Evolutionary conservation across 2,113 vertebrate genomes (phyloP), one percentile per base, ranked within the genome.

Genomic region (Corythornis cristatus): DNA sequence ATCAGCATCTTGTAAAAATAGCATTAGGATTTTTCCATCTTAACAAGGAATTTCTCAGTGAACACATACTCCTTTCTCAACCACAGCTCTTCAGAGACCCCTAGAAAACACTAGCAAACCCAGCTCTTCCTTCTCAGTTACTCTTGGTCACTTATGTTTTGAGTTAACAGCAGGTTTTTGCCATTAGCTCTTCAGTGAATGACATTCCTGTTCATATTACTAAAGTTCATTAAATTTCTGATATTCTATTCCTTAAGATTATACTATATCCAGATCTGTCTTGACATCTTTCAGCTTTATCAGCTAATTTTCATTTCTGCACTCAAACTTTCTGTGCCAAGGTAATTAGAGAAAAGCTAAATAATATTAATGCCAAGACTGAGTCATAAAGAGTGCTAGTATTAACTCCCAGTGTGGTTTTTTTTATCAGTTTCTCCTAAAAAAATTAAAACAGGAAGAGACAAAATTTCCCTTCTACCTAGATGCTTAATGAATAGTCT

Each of bases 281-380:
- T 46, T 35, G 1, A 71, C 1, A 1, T 43, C 45, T 84, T 89
- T 74, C 70, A 82, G n/a, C 23, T 84, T 89, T 89, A 82, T 86
- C 37, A 95, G 26, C 45, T 86, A 31, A 66, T 87, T 62, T 65
- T 87, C 3, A 80, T 80, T 85, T 93, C 64, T 88, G 22, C 74
- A 33, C 3, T 79, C 33, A 80, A 80, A 65, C 8, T 31, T 84
- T 78, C 60, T 75, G 23, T 84, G 57, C 25, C 40, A 64, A 95
- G 9, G 23, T 89, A 92, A 87, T 84, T 53, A 81, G 50, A 65
- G 65, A 88, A 88, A 89, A 92, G n/a, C 51, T 48, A 92, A 89
- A 89, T 53, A 89, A 92, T 67, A 77, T n/a, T 60, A 79, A n/a
- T 26, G 18, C 9, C 33, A 86, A 81, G 31, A 43, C 13, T 40